Base-by-base conservation (phyloP, 92 coral and sea anemone species). In the Zoanthus solanderi region DNA sequence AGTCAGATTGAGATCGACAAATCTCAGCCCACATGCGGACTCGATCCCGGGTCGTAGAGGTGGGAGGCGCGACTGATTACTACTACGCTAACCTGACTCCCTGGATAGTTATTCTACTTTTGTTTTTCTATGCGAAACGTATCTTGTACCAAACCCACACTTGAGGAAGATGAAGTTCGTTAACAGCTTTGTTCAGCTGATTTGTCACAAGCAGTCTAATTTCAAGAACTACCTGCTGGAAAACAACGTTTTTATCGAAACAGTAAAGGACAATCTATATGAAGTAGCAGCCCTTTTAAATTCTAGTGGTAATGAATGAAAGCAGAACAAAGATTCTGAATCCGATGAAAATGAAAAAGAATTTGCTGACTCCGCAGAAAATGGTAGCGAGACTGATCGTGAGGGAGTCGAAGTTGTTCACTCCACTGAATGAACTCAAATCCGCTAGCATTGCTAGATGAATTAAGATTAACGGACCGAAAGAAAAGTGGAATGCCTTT, bases 261-360 rank as follows among this genome's bases (percentile, higher is more conserved):
- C 18, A 37, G 76, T 32, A 7, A 72, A 34, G 53, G 52, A 72
- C 7, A 72, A 72, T 44, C 52, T 72, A 7, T 34, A 72, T 4
- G 76, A 72, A 34, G 76, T 72, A 72, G 53, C 53, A 18, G 53
- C 76, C 73, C 44, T 72, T 72, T 72, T 72, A 72, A 37, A 72
- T 7, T 42, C 76, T 34, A 72, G 52, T 10, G 76, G 52, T 32
- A 72, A 72, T 37, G 76, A 72, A 72, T 34, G 18, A 52, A 72
- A 72, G 53, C 76, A 34, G n/a, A 50, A 15, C 52, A 16, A 72
- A 34, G 53, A 37, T 72, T 23, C 23, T 23, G 23, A 37, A 14
- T 72, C 18, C 52, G 76, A 34, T 72, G 76, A 37, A 72, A 18
- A 34, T 23, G 18, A 34, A 37, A 23, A 34, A 34, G 52, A 16